Base-by-base conservation (phyloP, 2,797 vertebrate genomes). In the Brotogeris chrysoptera region DNA sequence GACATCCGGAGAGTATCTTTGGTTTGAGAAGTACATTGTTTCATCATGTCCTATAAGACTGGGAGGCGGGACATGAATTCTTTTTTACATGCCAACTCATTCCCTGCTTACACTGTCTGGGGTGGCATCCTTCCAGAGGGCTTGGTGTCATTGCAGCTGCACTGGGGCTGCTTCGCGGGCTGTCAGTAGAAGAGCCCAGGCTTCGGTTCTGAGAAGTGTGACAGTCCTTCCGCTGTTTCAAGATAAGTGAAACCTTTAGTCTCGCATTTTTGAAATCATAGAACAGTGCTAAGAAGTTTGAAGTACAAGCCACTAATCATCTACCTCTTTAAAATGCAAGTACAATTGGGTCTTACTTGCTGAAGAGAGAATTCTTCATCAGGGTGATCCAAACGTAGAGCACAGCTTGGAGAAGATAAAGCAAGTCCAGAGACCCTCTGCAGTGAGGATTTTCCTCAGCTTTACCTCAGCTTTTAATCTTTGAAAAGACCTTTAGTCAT, bases 301-400 rank as follows among this genome's bases (percentile, higher is more conserved):
- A 70, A 79, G 55, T 65, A 50, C 14, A 70, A 64, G 16, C 19
- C 12, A 11, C 32, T 72, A 24, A 3, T 68, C 7, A 18, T 30
- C 39, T 52, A 5, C 20, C 11, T 13, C 20, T 85, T 50, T 73
- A 78, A 69, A 88, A 64, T 9, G 41, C 11, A 7, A 5, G 21
- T 30, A 12, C 7, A 32, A 11, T 32, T 69, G 16, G 5, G 13
- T 1, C 0, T 71, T 80, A 21, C 0, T 1, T 78, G 53, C 77
- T 93, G 41, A 71, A 92, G 65, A 73, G 10, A 64, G 28, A 36
- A 43, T 76, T 88, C 41, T 38, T 88, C 34, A 18, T 34, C 5
- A 7, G 13, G 24, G 55, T 43, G 19, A 46, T 86, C 10, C 39
- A 84, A 49, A 47, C 32, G 13, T 28, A n/a, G 38, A 72, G 16